These are phyloP conservation scores for Stegodyphus dumicola DNA, from an alignment of 1,140 invertebrate genomes.

Conservation along the genomic window DNA sequence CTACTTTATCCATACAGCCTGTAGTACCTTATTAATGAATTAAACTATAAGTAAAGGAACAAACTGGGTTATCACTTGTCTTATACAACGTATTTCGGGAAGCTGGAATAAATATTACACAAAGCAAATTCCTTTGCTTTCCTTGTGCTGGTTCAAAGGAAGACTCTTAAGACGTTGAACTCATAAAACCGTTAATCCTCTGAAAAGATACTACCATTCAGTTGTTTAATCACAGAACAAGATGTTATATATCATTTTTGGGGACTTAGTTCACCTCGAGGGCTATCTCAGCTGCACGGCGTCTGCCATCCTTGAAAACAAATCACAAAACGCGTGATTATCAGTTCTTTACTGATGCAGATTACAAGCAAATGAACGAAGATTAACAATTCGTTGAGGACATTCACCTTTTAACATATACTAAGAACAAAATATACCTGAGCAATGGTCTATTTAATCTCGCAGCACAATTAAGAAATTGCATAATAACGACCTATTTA, in stretches of 20 bases:
- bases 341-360: too few species aligned
- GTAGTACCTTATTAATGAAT: neutral
- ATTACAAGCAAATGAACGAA: too few species aligned
- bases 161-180: slow-evolving; percentile 3
- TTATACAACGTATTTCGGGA: neutral
- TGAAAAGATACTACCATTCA: slow-evolving; percentile 29
- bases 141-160: neutral
- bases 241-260: slow-evolving; percentile 2
- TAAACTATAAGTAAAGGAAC: neutral
- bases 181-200: slow-evolving; percentile 25
- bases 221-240: slow-evolving; percentile 25
- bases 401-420: too few species aligned
- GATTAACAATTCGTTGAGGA: too few species aligned
- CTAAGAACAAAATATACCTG: too few species aligned
- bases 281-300: neutral
- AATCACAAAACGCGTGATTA: neutral
- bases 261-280: neutral
- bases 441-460: too few species aligned
- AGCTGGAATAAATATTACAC: neutral
- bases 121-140: neutral
- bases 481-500: too few species aligned
- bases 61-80: neutral
- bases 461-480: too few species aligned
- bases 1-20: neutral
- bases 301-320: neutral